These are phyloP conservation scores for Pseudochirops corinnae DNA, from an alignment of 2,797 vertebrate species.

Conservation along the genomic window DNA sequence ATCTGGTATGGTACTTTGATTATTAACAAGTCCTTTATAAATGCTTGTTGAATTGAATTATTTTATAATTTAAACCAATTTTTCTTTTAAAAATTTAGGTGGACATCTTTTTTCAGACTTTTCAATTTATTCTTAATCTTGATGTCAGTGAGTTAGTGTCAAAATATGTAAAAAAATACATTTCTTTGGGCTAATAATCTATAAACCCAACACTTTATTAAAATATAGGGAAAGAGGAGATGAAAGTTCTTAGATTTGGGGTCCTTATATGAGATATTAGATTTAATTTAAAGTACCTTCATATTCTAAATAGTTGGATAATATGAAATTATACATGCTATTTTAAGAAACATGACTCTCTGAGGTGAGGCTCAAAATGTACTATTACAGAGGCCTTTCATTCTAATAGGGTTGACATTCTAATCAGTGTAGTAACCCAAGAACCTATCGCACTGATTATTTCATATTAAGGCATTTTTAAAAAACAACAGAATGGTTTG, in stretches of 20 bases:
- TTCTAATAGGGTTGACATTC: not conserved
- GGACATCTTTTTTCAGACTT: not conserved
- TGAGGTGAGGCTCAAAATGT: slow-evolving; percentile 10
- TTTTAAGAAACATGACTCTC: slow-evolving; percentile 25
- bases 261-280: not conserved
- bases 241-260: slow-evolving; percentile 24
- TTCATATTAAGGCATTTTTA: slow-evolving; percentile 3
- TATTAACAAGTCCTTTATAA: not conserved
- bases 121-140: not conserved
- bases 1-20: not conserved
- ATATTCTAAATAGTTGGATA: slow-evolving; percentile 29
- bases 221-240: slow-evolving; percentile 35
- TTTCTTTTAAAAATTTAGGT: not conserved
- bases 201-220: slow-evolving; percentile 20
- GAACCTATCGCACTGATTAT: slow-evolving; percentile 13
- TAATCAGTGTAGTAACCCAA: slow-evolving; percentile 38
- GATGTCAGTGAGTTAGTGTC: not conserved
- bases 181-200: slow-evolving; percentile 34
- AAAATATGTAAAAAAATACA: not conserved
- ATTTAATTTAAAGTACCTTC: slow-evolving; percentile 43
- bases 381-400: not conserved
- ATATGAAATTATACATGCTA: slow-evolving; percentile 26
- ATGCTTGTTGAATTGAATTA: not conserved
- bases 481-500: slow-evolving; percentile 7
- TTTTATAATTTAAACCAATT: not conserved